phyloP scores from a whole-genome alignment of 2,888 invertebrate species.

The Notodonta dromedarius region DNA sequence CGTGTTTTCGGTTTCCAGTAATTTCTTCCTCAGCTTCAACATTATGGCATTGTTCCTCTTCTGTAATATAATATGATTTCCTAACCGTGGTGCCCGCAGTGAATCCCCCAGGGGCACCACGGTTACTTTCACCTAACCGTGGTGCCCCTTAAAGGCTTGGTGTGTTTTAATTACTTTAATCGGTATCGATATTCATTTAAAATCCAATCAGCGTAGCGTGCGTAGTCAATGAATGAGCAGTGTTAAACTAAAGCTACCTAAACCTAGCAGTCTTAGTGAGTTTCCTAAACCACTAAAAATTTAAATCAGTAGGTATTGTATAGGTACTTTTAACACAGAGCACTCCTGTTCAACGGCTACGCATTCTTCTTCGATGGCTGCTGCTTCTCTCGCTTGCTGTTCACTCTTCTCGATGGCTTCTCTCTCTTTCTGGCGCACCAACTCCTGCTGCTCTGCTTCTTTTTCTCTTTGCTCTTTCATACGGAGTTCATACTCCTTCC shows the following conservation, averaged over 20 bases:
- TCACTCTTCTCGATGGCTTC: slow-evolving; percentile 49
- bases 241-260: too few relatives aligned
- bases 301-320: too few relatives aligned
- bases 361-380: slow-evolving; percentile 55
- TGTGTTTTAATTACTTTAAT: too few relatives aligned
- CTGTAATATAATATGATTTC: slow-evolving; percentile 46
- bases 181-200: too few relatives aligned
- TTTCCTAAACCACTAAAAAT: too few relatives aligned
- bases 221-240: too few relatives aligned
- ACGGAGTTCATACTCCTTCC: slow-evolving; percentile 38
- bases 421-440: slow-evolving; percentile 46
- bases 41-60: slow-evolving; percentile 77
- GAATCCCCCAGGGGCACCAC: too few relatives aligned
- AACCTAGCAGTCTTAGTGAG: too few relatives aligned
- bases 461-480: slow-evolving; percentile 53
- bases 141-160: too few relatives aligned
- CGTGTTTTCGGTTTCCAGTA: slow-evolving; percentile 65
- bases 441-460: slow-evolving; percentile 52
- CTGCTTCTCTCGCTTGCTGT: slow-evolving; percentile 47
- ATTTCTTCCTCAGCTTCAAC: slow-evolving; percentile 66
- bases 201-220: too few relatives aligned
- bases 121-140: too few relatives aligned
- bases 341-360: slow-evolving; percentile 65
- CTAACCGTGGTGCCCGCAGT: too few relatives aligned
- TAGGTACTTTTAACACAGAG: slow-evolving; percentile 64